Evolutionary conservation across 2,888 invertebrate species (phyloP).

Genomic region (Spodoptera littoralis): DNA sequence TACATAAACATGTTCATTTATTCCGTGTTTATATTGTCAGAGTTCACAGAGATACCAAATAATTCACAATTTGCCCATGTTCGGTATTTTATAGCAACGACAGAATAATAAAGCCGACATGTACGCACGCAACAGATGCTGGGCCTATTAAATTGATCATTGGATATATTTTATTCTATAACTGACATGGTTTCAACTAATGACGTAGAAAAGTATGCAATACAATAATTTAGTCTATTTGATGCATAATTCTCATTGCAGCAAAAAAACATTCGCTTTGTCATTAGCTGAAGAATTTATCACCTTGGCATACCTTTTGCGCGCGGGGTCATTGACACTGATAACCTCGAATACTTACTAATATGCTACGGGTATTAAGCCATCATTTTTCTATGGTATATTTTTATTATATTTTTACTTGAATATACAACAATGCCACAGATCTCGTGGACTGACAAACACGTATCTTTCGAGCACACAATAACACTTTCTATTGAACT

Average conservation of each 20-base stretch:
- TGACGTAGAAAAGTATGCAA: slow-evolving; percentile 5
- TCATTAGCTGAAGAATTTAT: slow-evolving; percentile 70
- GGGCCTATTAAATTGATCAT: slow-evolving; percentile 24
- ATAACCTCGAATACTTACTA: slow-evolving; percentile 64
- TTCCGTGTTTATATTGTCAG: slow-evolving; percentile 58
- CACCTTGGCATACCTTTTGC: slow-evolving; percentile 80
- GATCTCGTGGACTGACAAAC: neutral
- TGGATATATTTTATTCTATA: slow-evolving; percentile 35
- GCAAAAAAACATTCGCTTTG: slow-evolving; percentile 60
- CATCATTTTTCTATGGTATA: slow-evolving; percentile 22
- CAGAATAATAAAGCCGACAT: slow-evolving; percentile 31
- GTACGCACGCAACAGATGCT: slow-evolving; percentile 3
- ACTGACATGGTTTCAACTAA: slow-evolving; percentile 5
- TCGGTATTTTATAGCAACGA: slow-evolving; percentile 23
- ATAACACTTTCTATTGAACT: slow-evolving; percentile 18
- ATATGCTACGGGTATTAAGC: slow-evolving; percentile 11
- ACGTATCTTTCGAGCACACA: slow-evolving; percentile 7
- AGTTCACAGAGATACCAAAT: slow-evolving; percentile 49
- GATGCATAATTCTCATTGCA: slow-evolving; percentile 10
- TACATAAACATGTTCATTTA: slow-evolving; percentile 71
- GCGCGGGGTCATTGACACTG: slow-evolving; percentile 78
- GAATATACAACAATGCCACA: slow-evolving; percentile 1
- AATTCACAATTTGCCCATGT: slow-evolving; percentile 51
- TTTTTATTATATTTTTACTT: slow-evolving; percentile 6
- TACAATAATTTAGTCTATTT: slow-evolving; percentile 6